Evolutionary conservation across 35 echinoderm and acorn worm species (phyloP).

Genomic region (Stichopus chloronotus): DNA sequence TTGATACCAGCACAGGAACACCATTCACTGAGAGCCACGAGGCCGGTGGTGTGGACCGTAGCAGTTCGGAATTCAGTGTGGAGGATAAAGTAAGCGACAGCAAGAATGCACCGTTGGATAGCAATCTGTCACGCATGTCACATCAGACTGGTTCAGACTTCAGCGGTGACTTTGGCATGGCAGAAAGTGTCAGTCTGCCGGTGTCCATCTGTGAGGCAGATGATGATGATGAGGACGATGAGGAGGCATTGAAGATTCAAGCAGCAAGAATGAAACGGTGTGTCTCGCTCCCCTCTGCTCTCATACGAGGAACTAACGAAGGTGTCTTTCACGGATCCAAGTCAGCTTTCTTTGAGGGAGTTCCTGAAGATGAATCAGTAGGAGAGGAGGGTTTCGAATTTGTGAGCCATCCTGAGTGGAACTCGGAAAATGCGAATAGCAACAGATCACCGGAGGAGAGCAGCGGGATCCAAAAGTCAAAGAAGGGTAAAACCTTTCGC

Average conservation of each 20-base stretch:
- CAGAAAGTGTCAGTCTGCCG: background rate
- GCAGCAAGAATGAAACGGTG: background rate
- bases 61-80: background rate
- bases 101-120: background rate
- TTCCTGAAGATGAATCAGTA: background rate
- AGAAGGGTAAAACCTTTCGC: constrained; percentile 16
- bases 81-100: background rate
- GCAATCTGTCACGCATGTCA: background rate
- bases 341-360: constrained; percentile 24
- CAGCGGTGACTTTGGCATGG: background rate
- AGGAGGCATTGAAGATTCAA: background rate
- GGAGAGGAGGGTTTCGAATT: constrained; percentile 31
- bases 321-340: constrained; percentile 33
- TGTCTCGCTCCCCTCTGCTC: background rate
- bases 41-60: background rate
- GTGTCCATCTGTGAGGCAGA: background rate
- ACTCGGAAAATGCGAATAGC: constrained; percentile 36
- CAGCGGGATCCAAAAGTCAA: background rate
- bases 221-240: background rate
- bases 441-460: constrained; percentile 19
- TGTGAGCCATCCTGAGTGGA: background rate
- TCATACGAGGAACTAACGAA: background rate
- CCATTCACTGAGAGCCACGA: background rate
- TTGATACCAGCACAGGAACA: background rate
- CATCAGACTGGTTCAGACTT: constrained; percentile 7